A percentile compares a stretch with the other conserved stretches of the same genome.
These are phyloP conservation scores for Campylorhamphus procurvoides DNA, from an alignment of 2,113 vertebrate genomes.

Conservation along the genomic window DNA sequence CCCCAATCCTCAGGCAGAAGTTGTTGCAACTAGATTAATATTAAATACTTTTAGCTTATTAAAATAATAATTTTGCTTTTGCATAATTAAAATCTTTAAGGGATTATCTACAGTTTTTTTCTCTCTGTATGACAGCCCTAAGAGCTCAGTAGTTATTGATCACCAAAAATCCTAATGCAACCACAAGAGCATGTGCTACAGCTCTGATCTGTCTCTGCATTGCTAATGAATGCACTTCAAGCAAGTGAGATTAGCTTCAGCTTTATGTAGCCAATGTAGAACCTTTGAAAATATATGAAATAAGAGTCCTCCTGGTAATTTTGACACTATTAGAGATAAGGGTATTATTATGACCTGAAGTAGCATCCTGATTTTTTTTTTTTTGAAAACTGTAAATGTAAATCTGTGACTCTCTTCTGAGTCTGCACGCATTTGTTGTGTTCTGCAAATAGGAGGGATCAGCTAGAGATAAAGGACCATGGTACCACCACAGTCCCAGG, in stretches of 20 bases:
- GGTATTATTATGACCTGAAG: not conserved
- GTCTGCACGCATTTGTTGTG: not conserved
- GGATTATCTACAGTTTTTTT: not conserved
- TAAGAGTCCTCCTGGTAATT: not conserved
- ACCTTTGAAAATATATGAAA: conserved; percentile 5
- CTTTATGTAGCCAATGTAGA: not conserved
- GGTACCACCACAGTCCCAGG: not conserved
- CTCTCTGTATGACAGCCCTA: not conserved
- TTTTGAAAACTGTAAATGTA: not conserved
- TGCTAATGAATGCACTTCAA: not conserved
- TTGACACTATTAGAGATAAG: not conserved
- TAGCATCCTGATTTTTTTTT: not conserved
- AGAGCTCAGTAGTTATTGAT: conserved; percentile 3
- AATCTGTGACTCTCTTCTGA: not conserved
- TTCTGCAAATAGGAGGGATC: not conserved
- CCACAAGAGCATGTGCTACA: not conserved
- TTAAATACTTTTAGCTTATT: conserved; percentile 24
- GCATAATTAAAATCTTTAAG: conserved; percentile 31
- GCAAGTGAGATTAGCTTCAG: not conserved
- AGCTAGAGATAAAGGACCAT: not conserved
- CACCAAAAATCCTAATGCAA: conserved; percentile 2
- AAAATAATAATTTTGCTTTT: not conserved
- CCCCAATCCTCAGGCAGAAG: not conserved
- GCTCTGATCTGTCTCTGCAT: not conserved
- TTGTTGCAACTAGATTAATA: conserved; percentile 16